Conservation (phyloP, 2,113 vertebrate species). For the Sorex araneus region DNA sequence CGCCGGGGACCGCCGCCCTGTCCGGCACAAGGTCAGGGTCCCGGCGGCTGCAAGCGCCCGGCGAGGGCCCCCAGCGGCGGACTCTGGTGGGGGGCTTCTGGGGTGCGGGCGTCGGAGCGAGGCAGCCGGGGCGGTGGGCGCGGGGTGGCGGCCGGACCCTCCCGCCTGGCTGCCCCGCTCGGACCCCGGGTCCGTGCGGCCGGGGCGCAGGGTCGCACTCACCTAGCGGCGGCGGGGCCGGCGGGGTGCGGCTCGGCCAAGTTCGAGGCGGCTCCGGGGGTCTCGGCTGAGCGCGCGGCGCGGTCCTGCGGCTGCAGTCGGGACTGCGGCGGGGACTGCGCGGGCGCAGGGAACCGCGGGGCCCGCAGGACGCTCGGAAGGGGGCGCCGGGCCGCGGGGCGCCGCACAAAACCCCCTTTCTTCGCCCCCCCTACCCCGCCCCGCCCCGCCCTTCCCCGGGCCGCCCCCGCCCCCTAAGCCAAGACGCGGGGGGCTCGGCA, state of each 20-base stretch:
- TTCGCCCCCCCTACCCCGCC: slow-evolving; percentile 2
- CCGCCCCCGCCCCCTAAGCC: slow-evolving; percentile 45
- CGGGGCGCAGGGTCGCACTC: slow-evolving; percentile 36
- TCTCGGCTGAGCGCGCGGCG: slow-evolving; percentile 18
- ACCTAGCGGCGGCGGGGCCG: slow-evolving; percentile 56
- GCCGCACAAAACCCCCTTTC: slow-evolving; percentile 79
- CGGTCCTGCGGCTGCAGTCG: slow-evolving; percentile 53
- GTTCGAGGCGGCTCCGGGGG: slow-evolving; percentile 33
- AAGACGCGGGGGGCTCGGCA: slow-evolving; percentile 33
- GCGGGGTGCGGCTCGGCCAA: not conserved
- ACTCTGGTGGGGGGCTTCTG: no score
- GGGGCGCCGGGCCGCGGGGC: slow-evolving; percentile 74
- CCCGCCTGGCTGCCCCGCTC: not conserved
- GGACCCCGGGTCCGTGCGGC: not conserved
- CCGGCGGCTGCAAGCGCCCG: no score
- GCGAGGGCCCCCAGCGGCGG: no score
- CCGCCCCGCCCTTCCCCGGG: slow-evolving; percentile 33
- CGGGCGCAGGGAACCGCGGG: slow-evolving; percentile 50
- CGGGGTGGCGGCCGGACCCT: not conserved
- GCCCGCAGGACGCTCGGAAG: slow-evolving; percentile 65
- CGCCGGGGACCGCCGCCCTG: not conserved
- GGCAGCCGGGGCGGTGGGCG: not conserved
- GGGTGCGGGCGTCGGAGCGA: no score
- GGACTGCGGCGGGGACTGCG: slow-evolving; percentile 63
- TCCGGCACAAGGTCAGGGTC: not conserved